Base-by-base conservation (phyloP, 2,797 vertebrate species). In the Merluccius polli region DNA sequence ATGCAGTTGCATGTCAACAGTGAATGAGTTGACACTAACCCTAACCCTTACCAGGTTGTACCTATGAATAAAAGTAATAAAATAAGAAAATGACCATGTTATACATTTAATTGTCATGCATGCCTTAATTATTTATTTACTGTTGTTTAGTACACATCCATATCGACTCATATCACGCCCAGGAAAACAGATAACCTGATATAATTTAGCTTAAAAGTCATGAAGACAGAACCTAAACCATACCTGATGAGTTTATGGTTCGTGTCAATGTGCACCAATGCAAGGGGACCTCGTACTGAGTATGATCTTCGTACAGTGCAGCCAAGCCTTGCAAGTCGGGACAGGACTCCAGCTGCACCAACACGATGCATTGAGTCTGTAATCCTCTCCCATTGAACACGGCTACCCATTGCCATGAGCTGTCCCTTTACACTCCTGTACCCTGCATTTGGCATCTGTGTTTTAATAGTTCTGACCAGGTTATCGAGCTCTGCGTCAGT, bases 401-500 rank as follows among this genome's bases (percentile, higher is more conserved):
- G 75, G 59, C 33, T 30, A 18, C 70, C 71, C 71, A 72, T 73
- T 72, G 70, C 69, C 69, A 48, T 33, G 38, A 76, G 69, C 15
- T 63, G 70, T 41, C 75, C 75, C 38, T 76, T 63, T 18, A 77
- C 75, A 63, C 27, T 77, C 52, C 75, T 38, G 71, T 77, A 77
- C 31, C 75, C 75, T 65, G 70, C 71, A 73, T 73, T 72, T 13
- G 75, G 70, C 70, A 77, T 72, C 59, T 72, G 70, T n/a, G 6
- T 67, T 77, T 77, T 73, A 32, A 77, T 77, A 41, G 75, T n/a
- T 72, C 44, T 63, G 16, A 77, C 52, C 31, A 77, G 30, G 18
- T 72, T 77, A 41, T 77, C 75, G 16, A 77, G 75, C 38, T 77
- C 44, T 63, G 31, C 29, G 69, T 76, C 75, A 70, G 68, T 44